Base-by-base conservation (phyloP, 1,140 invertebrate species). In the Pomacea maculata region DNA sequence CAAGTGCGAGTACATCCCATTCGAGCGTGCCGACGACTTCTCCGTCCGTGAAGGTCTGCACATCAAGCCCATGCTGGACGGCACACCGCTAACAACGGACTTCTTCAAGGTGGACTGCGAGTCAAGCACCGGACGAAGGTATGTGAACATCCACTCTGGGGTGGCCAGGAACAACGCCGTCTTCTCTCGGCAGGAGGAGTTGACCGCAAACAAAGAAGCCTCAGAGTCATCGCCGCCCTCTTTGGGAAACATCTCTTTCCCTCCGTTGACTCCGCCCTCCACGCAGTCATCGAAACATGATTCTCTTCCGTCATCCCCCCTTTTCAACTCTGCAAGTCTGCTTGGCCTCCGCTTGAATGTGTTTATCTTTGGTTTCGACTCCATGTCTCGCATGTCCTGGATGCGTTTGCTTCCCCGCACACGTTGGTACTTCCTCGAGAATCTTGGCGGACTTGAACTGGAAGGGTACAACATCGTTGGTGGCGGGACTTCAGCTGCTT, bases 311-410 rank as follows among this genome's bases (percentile, higher is more conserved):
- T 63, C 74, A 19, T 29, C 21, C n/a, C 57, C 63, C 3, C n/a
- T 15, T 10, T 34, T 25, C 54, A n/a, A 3, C 12, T n/a, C 52
- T 4, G 7, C 6, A 15, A 6, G 15, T 8, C 1, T 15, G 34
- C 9, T 3, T 3, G 8, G 70, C 15, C 78, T 82, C 6, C 72
- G 78, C 64, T 83, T 95, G 8, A 97, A 96, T 88, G 94, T 98
- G 0, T 87, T 98, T 1, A 96, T 98, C 92, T 94, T 97, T 80
- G 97, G 96, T 0, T 96, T 97, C 89, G 97, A 99, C 91, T 98
- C 97, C 0, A 90, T 98, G 0, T 97, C 97, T 0, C 93, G 95
- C 68, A 95, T 96, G 90, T 95, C 95, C 6, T 97, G 97, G 87
- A 95, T 96, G 45, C 93, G 97, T 65, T 95, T 96, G 86, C 91